Evolutionary conservation across 1,140 invertebrate species (phyloP).

Genomic region (Diachasma alloeum): DNA sequence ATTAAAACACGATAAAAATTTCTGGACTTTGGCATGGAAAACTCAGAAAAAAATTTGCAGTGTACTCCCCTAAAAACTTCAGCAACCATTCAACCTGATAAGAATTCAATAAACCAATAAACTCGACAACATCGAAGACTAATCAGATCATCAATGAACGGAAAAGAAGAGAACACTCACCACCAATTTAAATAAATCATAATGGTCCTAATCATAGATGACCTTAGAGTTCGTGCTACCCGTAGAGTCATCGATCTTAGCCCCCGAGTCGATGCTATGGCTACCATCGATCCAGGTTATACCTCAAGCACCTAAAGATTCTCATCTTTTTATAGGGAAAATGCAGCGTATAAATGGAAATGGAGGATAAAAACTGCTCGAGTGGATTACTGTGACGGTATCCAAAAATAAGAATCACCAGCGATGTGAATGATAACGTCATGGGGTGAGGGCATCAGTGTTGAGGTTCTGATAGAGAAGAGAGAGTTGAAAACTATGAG

Average conservation of each 20-base stretch:
- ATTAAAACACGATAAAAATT: too few species aligned
- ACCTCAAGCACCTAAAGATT: neutral
- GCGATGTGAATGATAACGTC: constrained; percentile 4
- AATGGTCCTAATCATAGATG: constrained; percentile 19
- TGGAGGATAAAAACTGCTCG: neutral
- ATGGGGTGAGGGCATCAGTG: neutral
- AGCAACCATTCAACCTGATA: too few species aligned
- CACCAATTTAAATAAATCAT: neutral
- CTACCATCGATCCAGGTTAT: constrained; percentile 1
- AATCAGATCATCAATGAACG: neutral
- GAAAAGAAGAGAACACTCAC: neutral
- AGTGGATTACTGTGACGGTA: neutral
- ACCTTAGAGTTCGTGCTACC: constrained; percentile 17
- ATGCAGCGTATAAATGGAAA: neutral
- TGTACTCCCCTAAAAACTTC: too few species aligned
- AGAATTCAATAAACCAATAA: too few species aligned
- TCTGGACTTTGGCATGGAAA: too few species aligned
- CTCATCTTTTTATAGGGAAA: neutral
- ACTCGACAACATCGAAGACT: too few species aligned
- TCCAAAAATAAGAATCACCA: constrained; percentile 3
- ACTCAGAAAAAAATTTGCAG: too few species aligned
- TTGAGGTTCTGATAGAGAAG: constrained; percentile 14
- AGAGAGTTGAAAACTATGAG: constrained; percentile 14
- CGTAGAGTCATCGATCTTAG: neutral
- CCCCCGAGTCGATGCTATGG: neutral